Percentiles rank a stretch among this genome's conserved stretches.
Evolutionary conservation across 2,888 invertebrate genomes (phyloP).

Genomic region (Thecocarcelia acutangulata): DNA sequence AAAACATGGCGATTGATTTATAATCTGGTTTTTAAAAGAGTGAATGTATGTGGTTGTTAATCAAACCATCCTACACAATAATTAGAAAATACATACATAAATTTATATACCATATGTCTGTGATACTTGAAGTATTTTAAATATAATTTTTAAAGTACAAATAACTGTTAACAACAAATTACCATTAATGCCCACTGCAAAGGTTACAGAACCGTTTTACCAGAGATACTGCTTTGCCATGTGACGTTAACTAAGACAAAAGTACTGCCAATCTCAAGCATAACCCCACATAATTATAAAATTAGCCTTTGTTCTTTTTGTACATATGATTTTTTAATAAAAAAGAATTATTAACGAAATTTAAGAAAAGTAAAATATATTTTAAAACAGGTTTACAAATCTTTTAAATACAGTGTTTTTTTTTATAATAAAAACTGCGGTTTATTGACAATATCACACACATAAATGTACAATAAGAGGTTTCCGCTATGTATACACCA

Average conservation of each 20-base stretch:
- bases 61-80: conserved; percentile 40
- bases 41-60: conserved; percentile 15
- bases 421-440: neutral
- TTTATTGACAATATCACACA: neutral
- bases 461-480: neutral
- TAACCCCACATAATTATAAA: no score
- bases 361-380: no score
- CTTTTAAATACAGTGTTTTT: no score
- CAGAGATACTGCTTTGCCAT: neutral
- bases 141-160: neutral
- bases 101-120: neutral
- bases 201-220: conserved; percentile 13
- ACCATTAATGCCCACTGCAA: no score
- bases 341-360: no score
- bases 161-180: neutral
- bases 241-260: neutral
- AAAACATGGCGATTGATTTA: conserved; percentile 31
- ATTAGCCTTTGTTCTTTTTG: no score
- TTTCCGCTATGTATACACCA: conserved; percentile 13
- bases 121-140: neutral
- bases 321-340: no score
- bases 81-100: neutral
- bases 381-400: no score
- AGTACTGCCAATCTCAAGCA: conserved; percentile 24
- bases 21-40: conserved; percentile 16